Base-by-base conservation (phyloP, 2,113 vertebrate genomes). In the Suncus etruscus region DNA sequence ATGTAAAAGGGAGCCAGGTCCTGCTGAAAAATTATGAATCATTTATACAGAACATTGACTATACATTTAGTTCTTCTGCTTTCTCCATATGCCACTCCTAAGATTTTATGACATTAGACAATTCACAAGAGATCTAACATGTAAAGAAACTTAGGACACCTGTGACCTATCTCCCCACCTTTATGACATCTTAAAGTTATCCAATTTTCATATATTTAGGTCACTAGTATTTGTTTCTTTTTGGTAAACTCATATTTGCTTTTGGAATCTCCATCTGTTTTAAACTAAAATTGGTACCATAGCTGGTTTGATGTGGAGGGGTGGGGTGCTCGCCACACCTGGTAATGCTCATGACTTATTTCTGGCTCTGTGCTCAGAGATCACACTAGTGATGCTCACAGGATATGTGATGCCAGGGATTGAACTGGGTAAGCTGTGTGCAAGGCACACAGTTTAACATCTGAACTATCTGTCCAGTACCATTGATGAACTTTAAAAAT, bases 231-330 rank as follows among this genome's bases (percentile, higher is more conserved):
- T 89, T 61, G 54, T 16, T 72, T 86, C 20, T 91, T 86, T 81
- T 78, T 65, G 12, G 47, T 50, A 80, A 69, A 77, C 27, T 48
- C 15, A 83, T 80, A 54, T 48, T 85, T 89, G 58, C 25, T 74
- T 91, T 91, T 81, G 50, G 25, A 86, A 65, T 89, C 51, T 87
- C 66, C n/a, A 61, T 54, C 29, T 65, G 27, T 77, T 72, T 82
- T 86, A 79, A 75, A 39, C 48, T 11, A 50, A 45, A 31, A 70
- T 75, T 82, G 20, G 80, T 83, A 65, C 69, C 5, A 32, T 54
- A 81, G 51, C 6, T 84, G 51, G 51, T 54, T 54, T 54, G 51
- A 54, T 54, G 51, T 54, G 51, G 9, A 54, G 51, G 51, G 51
- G 9, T 51, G 50, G 2, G 9, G 51, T 54, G 51, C 51, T 54